A percentile compares a stretch with the other conserved stretches of the same genome.
Conservation (phyloP, 92 coral and sea anemone species). For the Metridium senile region DNA sequence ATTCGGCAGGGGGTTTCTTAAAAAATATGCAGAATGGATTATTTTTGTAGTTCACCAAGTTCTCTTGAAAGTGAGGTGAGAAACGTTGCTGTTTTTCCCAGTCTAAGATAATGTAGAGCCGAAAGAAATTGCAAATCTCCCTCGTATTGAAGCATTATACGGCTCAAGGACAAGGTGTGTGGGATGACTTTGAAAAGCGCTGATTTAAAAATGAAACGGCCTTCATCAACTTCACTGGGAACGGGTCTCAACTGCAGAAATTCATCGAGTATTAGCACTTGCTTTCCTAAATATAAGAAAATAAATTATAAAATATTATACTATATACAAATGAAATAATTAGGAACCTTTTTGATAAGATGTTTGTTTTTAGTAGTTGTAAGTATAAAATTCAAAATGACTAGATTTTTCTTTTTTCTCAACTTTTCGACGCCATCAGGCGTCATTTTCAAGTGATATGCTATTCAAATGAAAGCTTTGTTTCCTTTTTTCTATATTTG, state of each 20-base stretch:
- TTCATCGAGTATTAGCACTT: conserved; percentile 41
- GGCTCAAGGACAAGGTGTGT: conserved; percentile 44
- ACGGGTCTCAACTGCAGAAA: conserved; percentile 50
- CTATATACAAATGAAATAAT: too few species aligned
- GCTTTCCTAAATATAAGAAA: too few species aligned
- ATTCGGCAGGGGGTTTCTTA: conserved; percentile 15
- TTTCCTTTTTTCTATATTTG: too few species aligned
- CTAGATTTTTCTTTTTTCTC: too few species aligned
- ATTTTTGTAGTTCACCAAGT: background rate
- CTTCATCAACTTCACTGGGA: conserved; percentile 23
- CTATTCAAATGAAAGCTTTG: too few species aligned
- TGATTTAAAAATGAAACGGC: conserved; percentile 27
- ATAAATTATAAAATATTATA: too few species aligned
- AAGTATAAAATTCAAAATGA: too few species aligned
- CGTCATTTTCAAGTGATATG: too few species aligned
- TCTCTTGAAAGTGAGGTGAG: background rate
- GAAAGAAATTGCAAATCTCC: conserved; percentile 25
- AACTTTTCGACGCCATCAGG: too few species aligned
- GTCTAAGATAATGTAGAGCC: conserved; percentile 37
- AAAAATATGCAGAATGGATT: conserved; percentile 20
- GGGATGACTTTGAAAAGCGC: conserved; percentile 36
- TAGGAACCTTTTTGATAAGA: too few species aligned
- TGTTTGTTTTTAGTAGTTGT: too few species aligned
- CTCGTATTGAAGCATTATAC: conserved; percentile 35
- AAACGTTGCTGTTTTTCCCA: conserved; percentile 13